Evolutionary conservation across 2,888 invertebrate genomes (phyloP), one percentile per base, ranked within the genome.

Genomic region (Pediacus dermestoides): DNA sequence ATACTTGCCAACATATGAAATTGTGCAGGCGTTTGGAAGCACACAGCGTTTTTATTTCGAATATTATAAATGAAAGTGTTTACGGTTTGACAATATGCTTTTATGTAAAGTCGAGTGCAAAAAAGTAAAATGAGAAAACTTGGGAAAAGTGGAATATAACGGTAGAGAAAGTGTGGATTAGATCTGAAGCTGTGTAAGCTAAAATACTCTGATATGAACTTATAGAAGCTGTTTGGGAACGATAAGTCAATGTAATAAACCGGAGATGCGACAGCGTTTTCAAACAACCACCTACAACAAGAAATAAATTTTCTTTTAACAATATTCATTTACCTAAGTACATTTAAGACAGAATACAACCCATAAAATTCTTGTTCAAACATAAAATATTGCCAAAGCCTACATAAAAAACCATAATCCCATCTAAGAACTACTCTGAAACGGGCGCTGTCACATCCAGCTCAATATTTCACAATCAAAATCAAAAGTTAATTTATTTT

Each of bases 221-320:
- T 55, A 54, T 53, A 57, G 53, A 49, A 53, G 56, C 57, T 60
- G 56, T 47, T 52, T 46, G 42, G 46, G 49, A 42, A 54, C 56
- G 58, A 60, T 59, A 59, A 60, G 58, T 60, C 52, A 51, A 47
- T 52, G 53, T 57, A 53, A 54, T 58, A 58, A 57, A 56, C 50
- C 50, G 50, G 45, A 49, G 51, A 49, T 52, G 47, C 48, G 41
- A 47, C 48, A 48, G 44, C 43, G 46, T 53, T 53, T 51, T 46
- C 45, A 39, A 47, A 47, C 39, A 39, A 37, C 40, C 33, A 45
- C 37, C 34, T 39, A 40, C 33, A 35, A 37, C 42, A 39, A 36
- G 37, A 44, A 44, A 47, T 44, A 44, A 42, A 37, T 34, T 42
- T 42, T 34, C 28, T 15, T 28, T 28, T 28, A 11, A 28, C 28